Percentiles rank a stretch among this genome's conserved stretches.
These are phyloP conservation scores for Uropetala carovei DNA, from an alignment of 2,888 invertebrate species.

Conservation along the genomic window DNA sequence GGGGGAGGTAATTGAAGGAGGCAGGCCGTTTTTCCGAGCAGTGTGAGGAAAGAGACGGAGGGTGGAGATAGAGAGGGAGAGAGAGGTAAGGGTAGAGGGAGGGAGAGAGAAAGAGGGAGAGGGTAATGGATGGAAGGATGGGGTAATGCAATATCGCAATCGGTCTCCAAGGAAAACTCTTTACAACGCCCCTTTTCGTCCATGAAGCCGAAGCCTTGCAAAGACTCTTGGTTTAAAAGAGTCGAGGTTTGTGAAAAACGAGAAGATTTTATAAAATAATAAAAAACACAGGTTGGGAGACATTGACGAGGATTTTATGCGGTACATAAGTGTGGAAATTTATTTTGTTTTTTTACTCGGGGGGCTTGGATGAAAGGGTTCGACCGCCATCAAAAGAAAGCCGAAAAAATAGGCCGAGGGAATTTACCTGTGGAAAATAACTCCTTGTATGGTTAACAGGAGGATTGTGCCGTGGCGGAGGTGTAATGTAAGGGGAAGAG, in stretches of 20 bases:
- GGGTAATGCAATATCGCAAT: neutral
- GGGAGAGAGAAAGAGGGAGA: neutral
- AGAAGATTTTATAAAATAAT: neutral
- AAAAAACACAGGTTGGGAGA: neutral
- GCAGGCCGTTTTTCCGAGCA: neutral
- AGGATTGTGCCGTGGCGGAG: too few species aligned
- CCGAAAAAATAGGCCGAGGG: neutral
- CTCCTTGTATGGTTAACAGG: too few species aligned
- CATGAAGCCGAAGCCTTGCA: too few species aligned
- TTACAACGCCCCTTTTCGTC: too few species aligned
- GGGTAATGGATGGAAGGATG: neutral
- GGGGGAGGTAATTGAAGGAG: slow-evolving; percentile 39
- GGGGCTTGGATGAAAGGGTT: neutral
- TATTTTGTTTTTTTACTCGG: neutral
- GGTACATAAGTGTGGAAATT: neutral
- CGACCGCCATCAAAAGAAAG: neutral
- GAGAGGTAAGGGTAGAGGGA: neutral
- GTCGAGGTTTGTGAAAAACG: neutral
- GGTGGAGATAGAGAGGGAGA: neutral
- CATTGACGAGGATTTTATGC: neutral
- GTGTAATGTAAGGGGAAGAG: too few species aligned
- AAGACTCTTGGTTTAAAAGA: neutral
- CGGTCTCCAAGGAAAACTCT: neutral
- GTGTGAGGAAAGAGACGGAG: neutral
- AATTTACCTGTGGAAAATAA: neutral